phyloP scores from a whole-genome alignment of 2,888 invertebrate genomes.

The Mimumesa dahlbomi region DNA sequence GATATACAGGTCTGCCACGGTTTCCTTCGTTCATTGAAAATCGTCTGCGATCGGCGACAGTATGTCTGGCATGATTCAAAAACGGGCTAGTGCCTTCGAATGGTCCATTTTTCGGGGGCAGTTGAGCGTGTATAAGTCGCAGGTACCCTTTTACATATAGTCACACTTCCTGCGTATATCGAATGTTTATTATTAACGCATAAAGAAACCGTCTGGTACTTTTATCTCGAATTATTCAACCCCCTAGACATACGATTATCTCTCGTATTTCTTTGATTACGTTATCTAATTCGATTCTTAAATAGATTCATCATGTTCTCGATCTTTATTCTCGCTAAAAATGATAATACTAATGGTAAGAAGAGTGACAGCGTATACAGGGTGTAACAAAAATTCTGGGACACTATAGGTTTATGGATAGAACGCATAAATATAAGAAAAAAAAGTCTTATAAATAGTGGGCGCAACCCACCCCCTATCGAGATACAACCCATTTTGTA shows the following conservation, averaged over 20 bases:
- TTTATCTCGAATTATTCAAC: not conserved
- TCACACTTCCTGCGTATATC: not conserved
- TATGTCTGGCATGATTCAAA: constrained; percentile 5
- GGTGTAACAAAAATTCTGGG: no score
- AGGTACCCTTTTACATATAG: not conserved
- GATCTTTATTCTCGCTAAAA: no score
- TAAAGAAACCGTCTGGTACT: not conserved
- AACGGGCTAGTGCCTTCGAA: not conserved
- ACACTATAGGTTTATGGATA: no score
- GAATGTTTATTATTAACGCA: not conserved
- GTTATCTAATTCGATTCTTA: not conserved
- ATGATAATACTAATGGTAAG: no score
- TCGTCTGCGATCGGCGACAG: constrained; percentile 12
- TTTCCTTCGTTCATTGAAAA: not conserved
- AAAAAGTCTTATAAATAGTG: no score
- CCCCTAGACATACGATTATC: not conserved
- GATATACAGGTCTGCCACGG: not conserved
- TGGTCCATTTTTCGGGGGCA: not conserved
- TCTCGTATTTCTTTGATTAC: not conserved
- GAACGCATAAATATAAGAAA: no score
- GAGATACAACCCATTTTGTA: no score
- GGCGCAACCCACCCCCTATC: no score
- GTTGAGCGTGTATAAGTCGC: not conserved
- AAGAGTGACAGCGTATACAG: no score
- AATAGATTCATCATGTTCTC: no score